Conservation (phyloP, 23 tunicate genomes). For the Ascidia mentula region DNA sequence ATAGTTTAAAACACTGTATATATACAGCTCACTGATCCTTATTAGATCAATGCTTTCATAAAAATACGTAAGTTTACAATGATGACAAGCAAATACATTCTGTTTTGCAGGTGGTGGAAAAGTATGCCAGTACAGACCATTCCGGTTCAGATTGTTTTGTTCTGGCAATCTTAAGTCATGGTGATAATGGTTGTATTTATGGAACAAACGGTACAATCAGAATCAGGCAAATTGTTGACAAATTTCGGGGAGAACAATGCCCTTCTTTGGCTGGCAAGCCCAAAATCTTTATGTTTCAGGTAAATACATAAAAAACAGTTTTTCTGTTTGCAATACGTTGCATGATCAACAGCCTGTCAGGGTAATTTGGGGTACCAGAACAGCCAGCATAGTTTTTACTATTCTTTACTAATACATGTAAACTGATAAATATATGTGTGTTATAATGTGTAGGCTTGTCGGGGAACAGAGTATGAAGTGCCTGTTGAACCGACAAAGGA, state of each 20-base stretch:
- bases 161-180: slow-evolving; percentile 71
- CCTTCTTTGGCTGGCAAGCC: slow-evolving; percentile 82
- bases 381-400: no score
- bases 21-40: no score
- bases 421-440: no score
- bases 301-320: neutral
- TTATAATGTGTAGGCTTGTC: slow-evolving; percentile 53
- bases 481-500: slow-evolving; percentile 45
- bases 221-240: slow-evolving; percentile 51
- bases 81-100: neutral
- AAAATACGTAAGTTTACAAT: no score
- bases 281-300: slow-evolving; percentile 85
- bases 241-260: slow-evolving; percentile 65
- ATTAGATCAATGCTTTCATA: no score
- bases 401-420: no score
- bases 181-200: slow-evolving; percentile 76
- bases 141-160: slow-evolving; percentile 60
- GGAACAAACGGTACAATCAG: slow-evolving; percentile 66
- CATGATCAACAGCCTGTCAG: no score
- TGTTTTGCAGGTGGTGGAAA: slow-evolving; percentile 25
- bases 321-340: no score
- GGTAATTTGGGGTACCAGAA: no score
- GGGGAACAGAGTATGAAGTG: slow-evolving; percentile 62
- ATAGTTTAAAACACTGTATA: no score
- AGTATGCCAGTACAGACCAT: slow-evolving; percentile 43